Evolutionary conservation across 2,797 vertebrate genomes (phyloP).

Genomic region (Gallirallus australis): DNA sequence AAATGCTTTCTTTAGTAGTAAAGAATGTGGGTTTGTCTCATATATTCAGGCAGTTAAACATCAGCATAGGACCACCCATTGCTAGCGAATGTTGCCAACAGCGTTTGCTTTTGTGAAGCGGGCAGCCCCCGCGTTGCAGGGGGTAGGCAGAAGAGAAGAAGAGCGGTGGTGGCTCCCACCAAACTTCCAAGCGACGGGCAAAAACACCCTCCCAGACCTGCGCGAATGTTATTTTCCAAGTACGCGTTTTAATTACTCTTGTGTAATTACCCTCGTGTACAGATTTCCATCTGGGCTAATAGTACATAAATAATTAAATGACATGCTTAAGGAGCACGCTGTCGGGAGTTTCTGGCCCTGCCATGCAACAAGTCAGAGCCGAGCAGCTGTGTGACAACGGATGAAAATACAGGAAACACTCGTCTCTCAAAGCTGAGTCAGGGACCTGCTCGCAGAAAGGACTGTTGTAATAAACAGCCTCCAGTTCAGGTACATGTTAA

Average conservation of each 20-base stretch:
- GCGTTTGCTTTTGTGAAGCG: background rate
- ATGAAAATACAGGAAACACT: constrained; percentile 53
- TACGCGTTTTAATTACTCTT: background rate
- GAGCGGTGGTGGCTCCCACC: background rate
- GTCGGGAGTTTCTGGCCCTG: background rate
- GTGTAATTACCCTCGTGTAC: background rate
- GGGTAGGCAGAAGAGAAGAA: background rate
- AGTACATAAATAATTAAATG: constrained; percentile 25
- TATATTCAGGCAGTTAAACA: background rate
- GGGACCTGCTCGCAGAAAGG: constrained; percentile 35
- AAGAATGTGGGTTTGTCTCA: constrained; percentile 1
- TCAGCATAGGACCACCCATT: background rate
- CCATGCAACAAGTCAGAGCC: background rate
- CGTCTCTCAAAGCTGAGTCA: constrained; percentile 52
- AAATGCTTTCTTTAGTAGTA: constrained; percentile 6
- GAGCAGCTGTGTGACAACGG: background rate
- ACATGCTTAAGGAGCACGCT: background rate
- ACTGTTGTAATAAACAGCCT: constrained; percentile 26
- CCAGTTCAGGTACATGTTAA: background rate
- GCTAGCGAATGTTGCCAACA: background rate
- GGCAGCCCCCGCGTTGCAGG: accelerated
- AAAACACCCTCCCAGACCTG: background rate
- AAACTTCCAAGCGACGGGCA: background rate
- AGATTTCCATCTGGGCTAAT: background rate
- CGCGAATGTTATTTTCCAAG: background rate